A percentile compares a stretch with the other conserved stretches of the same genome.
These are phyloP conservation scores for Cepaea hortensis DNA, from an alignment of 2,888 invertebrate genomes.

Conservation along the genomic window DNA sequence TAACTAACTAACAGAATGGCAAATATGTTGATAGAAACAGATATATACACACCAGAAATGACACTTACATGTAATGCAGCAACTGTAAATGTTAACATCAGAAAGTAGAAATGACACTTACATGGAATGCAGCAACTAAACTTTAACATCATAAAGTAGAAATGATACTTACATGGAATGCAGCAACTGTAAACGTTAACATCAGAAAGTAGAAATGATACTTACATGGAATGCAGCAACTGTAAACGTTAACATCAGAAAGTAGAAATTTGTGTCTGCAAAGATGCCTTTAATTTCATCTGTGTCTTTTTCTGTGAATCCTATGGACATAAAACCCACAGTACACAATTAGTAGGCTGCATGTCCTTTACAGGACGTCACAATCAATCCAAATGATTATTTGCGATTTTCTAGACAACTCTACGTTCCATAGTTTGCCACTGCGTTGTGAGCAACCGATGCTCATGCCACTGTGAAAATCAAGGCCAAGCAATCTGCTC, in stretches of 20 bases:
- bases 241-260: constrained; percentile 91
- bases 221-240: constrained; percentile 95
- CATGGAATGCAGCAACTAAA: constrained; percentile 94
- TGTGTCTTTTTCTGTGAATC: constrained; percentile 93
- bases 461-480: too few relatives aligned
- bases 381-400: too few relatives aligned
- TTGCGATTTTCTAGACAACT: too few relatives aligned
- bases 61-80: constrained; percentile 92
- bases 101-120: constrained; percentile 89
- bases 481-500: too few relatives aligned
- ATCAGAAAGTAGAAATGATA: constrained; percentile 88
- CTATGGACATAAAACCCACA: constrained; percentile 55
- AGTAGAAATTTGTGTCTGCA: constrained; percentile 94
- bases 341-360: too few relatives aligned
- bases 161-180: constrained; percentile 90
- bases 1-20: too few relatives aligned
- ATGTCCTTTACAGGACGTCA: too few relatives aligned
- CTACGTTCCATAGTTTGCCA: too few relatives aligned
- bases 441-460: too few relatives aligned
- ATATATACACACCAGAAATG: neutral
- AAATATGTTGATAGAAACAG: too few relatives aligned
- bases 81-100: constrained; percentile 92
- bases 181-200: constrained; percentile 91
- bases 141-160: constrained; percentile 92
- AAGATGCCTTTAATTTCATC: constrained; percentile 98